Evolutionary conservation across 2,888 invertebrate species (phyloP).

Genomic region (Apoderus coryli): DNA sequence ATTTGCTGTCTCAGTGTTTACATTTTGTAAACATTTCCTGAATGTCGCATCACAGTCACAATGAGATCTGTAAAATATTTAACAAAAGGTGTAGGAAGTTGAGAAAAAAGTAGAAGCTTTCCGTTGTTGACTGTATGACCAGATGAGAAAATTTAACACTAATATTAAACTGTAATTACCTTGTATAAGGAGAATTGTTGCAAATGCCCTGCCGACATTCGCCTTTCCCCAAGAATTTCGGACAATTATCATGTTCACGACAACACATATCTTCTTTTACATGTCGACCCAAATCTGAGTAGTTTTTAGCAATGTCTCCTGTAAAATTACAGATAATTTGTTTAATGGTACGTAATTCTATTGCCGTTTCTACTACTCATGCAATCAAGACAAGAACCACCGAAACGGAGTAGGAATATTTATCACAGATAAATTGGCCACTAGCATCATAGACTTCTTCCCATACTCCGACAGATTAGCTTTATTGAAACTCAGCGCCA

Average conservation of each 20-base stretch:
- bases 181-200: constrained; percentile 52
- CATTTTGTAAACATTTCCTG: constrained; percentile 49
- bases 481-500: no score
- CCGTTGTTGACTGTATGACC: no score
- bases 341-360: no score
- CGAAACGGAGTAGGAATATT: no score
- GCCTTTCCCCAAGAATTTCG: constrained; percentile 41
- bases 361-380: no score
- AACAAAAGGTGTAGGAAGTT: no score
- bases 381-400: no score
- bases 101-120: background rate
- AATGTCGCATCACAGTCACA: constrained; percentile 63
- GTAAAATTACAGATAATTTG: constrained; percentile 10
- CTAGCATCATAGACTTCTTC: no score
- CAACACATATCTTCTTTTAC: constrained; percentile 55
- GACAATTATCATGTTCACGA: constrained; percentile 58
- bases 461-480: no score
- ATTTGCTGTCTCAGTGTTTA: constrained; percentile 54
- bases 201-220: constrained; percentile 49
- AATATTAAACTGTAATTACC: no score
- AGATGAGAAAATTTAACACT: no score
- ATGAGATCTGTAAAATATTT: constrained; percentile 39
- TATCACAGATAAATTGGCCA: no score
- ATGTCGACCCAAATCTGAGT: constrained; percentile 49
- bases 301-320: constrained; percentile 45